These are phyloP conservation scores for Sebastes melanostomus DNA, from an alignment of 2,797 vertebrate genomes.

Conservation along the genomic window DNA sequence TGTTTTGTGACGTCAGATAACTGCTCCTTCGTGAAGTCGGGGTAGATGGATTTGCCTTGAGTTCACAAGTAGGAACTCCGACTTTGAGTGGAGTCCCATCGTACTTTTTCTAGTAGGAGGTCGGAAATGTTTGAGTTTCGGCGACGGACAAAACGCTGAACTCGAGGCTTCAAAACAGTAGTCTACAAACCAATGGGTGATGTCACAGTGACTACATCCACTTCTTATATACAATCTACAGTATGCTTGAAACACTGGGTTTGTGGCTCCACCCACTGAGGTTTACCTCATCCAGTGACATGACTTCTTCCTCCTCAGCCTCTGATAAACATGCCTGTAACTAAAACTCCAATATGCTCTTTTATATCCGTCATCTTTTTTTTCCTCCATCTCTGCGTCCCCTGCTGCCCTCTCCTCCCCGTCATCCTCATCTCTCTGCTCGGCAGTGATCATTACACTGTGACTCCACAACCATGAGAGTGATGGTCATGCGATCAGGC, in stretches of 20 bases:
- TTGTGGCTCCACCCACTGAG: not conserved
- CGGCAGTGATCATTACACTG: not conserved
- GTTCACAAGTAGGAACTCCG: not conserved
- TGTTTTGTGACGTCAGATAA: not conserved
- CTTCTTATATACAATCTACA: not conserved
- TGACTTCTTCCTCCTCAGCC: not conserved
- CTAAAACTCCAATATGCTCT: constrained; percentile 10
- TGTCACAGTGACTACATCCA: not conserved
- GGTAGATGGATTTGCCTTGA: not conserved
- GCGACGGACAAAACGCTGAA: not conserved
- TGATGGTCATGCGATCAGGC: constrained; percentile 85
- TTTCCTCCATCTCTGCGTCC: not conserved
- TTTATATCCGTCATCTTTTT: constrained; percentile 50
- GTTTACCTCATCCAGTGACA: not conserved
- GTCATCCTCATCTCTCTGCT: constrained; percentile 73
- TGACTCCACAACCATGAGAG: constrained; percentile 80
- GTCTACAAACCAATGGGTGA: not conserved
- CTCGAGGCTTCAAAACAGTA: not conserved
- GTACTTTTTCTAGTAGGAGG: not conserved
- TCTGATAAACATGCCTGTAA: constrained; percentile 9
- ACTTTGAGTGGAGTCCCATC: not conserved
- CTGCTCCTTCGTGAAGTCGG: not conserved
- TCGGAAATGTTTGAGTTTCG: accelerated
- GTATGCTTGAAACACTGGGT: not conserved
- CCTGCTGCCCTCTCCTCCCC: not conserved